Conservation (phyloP, 2,113 vertebrate genomes). For the Erythrocebus patas region DNA sequence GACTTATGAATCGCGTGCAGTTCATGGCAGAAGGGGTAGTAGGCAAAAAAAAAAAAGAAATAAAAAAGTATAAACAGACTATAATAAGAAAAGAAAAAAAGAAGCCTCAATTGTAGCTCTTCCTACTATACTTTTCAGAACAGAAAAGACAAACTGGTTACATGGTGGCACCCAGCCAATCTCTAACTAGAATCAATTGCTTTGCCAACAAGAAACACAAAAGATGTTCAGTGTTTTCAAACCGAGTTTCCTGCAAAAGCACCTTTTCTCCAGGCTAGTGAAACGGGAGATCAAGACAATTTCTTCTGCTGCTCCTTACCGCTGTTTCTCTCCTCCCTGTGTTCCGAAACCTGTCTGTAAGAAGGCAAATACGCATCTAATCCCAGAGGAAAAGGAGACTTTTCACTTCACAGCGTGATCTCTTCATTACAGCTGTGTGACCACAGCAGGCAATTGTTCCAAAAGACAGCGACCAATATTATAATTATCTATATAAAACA, state of each 20-base stretch:
- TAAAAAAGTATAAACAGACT: not conserved
- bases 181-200: slow-evolving; percentile 85
- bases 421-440: slow-evolving; percentile 77
- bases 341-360: slow-evolving; percentile 1
- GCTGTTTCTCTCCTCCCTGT: not conserved
- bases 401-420: slow-evolving; percentile 81
- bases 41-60: slow-evolving; percentile 73
- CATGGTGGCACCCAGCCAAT: slow-evolving; percentile 81
- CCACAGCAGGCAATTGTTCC: slow-evolving; percentile 70
- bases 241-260: slow-evolving; percentile 69
- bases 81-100: slow-evolving; percentile 73
- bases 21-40: slow-evolving; percentile 45
- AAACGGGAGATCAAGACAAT: slow-evolving; percentile 72
- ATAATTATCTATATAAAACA: slow-evolving; percentile 66
- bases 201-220: slow-evolving; percentile 84
- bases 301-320: slow-evolving; percentile 56
- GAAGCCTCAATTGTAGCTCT: slow-evolving; percentile 70
- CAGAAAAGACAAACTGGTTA: slow-evolving; percentile 78
- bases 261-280: slow-evolving; percentile 76
- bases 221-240: slow-evolving; percentile 88
- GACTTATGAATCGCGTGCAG: slow-evolving; percentile 52
- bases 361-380: slow-evolving; percentile 61
- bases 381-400: slow-evolving; percentile 75
- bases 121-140: slow-evolving; percentile 74
- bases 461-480: slow-evolving; percentile 72